These are phyloP conservation scores for Heliangelus exortis DNA, from an alignment of 2,797 vertebrate species.

Conservation along the genomic window DNA sequence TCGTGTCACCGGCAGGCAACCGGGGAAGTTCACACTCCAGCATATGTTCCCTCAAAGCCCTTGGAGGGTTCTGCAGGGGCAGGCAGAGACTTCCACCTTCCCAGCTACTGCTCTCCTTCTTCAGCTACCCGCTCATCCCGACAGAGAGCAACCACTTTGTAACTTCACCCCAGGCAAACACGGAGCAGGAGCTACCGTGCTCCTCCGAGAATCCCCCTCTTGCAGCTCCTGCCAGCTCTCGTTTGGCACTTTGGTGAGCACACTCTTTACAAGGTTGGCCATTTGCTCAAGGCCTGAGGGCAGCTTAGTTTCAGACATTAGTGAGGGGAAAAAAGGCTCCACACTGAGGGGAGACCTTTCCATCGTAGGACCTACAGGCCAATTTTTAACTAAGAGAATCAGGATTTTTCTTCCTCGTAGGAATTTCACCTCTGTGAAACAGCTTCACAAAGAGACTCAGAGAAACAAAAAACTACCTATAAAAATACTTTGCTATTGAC, in stretches of 20 bases:
- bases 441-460: neutral
- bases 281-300: slow-evolving; percentile 74
- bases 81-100: slow-evolving; percentile 78
- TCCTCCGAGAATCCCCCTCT: slow-evolving; percentile 79
- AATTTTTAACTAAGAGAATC: slow-evolving; percentile 26
- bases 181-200: slow-evolving; percentile 4
- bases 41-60: slow-evolving; percentile 38
- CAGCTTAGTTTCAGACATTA: slow-evolving; percentile 28
- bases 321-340: neutral
- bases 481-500: neutral
- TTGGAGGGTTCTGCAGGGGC: slow-evolving; percentile 67
- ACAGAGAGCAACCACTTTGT: slow-evolving; percentile 68
- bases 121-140: neutral
- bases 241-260: slow-evolving; percentile 77
- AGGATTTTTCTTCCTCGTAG: neutral
- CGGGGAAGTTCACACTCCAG: neutral
- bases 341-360: neutral
- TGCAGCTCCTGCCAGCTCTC: slow-evolving; percentile 78
- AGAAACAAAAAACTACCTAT: neutral
- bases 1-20: neutral
- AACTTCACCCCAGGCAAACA: slow-evolving; percentile 79
- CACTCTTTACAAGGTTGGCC: slow-evolving; percentile 79
- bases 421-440: neutral
- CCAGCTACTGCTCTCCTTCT: slow-evolving; percentile 49
- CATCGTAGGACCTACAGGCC: neutral